Base-by-base conservation (phyloP, 2,888 invertebrate species). In the Lingula anatina region DNA sequence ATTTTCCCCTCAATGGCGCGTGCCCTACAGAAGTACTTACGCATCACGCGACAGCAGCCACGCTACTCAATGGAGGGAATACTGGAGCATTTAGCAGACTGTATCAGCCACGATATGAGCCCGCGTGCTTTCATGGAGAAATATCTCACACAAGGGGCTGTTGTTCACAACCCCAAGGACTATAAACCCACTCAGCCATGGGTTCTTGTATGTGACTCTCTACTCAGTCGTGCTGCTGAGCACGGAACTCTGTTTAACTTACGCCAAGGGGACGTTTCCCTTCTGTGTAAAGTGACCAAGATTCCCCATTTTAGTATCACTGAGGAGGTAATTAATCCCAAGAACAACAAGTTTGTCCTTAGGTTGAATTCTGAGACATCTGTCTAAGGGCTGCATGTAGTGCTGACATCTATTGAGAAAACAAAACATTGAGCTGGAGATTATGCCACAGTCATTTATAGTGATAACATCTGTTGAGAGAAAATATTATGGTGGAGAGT, bases 1-100 rank as follows among this genome's bases (percentile, higher is more conserved):
- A 92, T 99, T 49, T 97, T 99, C 73, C 96, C 96, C 2, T 93
- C 94, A 5, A 87, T 99, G 82, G 93, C 96, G 0, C 84, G 95
- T 50, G 90, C 97, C 1, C 81, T 99, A 57, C 96, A 96, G 80
- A 97, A 99, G 78, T 99, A 90, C 78, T 81, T 99, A 51, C 85
- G 96, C 9, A 89, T 95, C 2, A 99, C 97, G 0, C 80, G 96
- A 0, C 96, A 97, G 73, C 97, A 97, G 75, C 95, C 96, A 0
- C 81, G 93, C 47, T 95, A 97, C 77, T 90, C 92, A 0, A 92
- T 95, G 45, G 95, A 96, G 71, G 87, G 89, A 23, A 95, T 97
- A 49, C 80, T 97, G 44, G 85, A 85, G 36, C 94, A 97, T 74
- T 81, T 99, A 59, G 89, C 93, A 0, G 85, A 87, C 59, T 97